Percentiles rank a stretch among this genome's conserved stretches.
These are phyloP conservation scores for Suricata suricatta DNA, from an alignment of 2,113 vertebrate genomes.

Conservation along the genomic window DNA sequence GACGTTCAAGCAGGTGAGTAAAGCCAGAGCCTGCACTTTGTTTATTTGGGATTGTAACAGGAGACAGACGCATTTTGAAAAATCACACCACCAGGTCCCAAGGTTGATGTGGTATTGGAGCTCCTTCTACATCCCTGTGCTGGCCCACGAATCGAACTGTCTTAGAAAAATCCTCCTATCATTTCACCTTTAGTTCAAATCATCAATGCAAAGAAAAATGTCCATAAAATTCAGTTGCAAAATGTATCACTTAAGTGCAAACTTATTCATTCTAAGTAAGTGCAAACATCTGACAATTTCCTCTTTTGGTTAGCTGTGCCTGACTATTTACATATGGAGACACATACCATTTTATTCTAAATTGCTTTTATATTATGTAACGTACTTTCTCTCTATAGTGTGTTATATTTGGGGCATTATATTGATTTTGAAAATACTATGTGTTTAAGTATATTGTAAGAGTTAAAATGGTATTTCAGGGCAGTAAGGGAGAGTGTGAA, in stretches of 20 bases:
- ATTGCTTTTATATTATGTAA: neutral
- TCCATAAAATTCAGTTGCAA: neutral
- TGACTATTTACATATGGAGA: neutral
- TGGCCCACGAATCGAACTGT: neutral
- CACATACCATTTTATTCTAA: neutral
- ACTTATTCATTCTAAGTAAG: neutral
- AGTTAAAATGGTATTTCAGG: neutral
- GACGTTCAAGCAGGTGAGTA: neutral
- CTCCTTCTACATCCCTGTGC: neutral
- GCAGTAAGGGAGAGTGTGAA: neutral
- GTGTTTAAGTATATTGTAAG: neutral
- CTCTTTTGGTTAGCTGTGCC: neutral
- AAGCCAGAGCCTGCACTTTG: neutral
- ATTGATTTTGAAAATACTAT: neutral
- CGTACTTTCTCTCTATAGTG: neutral
- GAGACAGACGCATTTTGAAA: neutral
- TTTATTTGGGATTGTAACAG: neutral
- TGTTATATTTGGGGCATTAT: neutral
- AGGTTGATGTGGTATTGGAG: neutral
- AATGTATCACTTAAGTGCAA: neutral
- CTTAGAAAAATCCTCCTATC: neutral
- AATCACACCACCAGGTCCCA: neutral
- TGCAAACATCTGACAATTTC: neutral
- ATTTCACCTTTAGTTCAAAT: neutral
- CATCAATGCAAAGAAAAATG: neutral